Evolutionary conservation across 37 sponge, comb jelly and placozoan species (phyloP).

Genomic region (Beroe ovata): DNA sequence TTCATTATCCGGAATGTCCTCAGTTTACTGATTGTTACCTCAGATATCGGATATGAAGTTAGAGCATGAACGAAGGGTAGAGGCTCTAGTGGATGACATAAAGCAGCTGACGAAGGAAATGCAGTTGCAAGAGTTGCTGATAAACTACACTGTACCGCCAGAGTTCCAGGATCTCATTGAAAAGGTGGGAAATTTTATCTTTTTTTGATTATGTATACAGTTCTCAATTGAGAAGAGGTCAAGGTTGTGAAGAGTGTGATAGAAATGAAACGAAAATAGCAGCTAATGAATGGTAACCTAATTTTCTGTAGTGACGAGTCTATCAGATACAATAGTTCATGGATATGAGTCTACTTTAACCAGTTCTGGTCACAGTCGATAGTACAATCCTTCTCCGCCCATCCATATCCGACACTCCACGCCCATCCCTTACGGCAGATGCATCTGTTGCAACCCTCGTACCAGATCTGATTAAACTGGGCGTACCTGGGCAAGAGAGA

Average conservation of each 20-base stretch:
- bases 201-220: too few relatives aligned
- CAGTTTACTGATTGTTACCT: too few relatives aligned
- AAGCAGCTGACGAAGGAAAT: slow-evolving; percentile 80
- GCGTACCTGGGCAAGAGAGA: slow-evolving; percentile 55
- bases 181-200: slow-evolving; percentile 17
- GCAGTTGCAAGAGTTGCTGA: slow-evolving; percentile 74
- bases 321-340: too few relatives aligned
- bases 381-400: slow-evolving; percentile 50
- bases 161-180: slow-evolving; percentile 79
- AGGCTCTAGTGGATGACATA: slow-evolving; percentile 79
- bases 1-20: too few relatives aligned
- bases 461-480: slow-evolving; percentile 30
- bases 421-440: slow-evolving; percentile 44
- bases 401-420: slow-evolving; percentile 13
- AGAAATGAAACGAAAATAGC: too few relatives aligned
- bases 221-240: too few relatives aligned
- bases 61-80: slow-evolving; percentile 83
- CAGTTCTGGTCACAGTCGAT: slow-evolving; percentile 55
- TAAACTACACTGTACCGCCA: slow-evolving; percentile 78
- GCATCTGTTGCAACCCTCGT: slow-evolving; percentile 53
- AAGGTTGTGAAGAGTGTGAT: too few relatives aligned
- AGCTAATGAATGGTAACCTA: too few relatives aligned
- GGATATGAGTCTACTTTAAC: too few relatives aligned
- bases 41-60: slow-evolving; percentile 83
- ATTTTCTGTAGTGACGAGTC: too few relatives aligned